These are phyloP conservation scores for Herpailurus yagouaroundi DNA, from an alignment of 2,113 vertebrate genomes.

Conservation along the genomic window DNA sequence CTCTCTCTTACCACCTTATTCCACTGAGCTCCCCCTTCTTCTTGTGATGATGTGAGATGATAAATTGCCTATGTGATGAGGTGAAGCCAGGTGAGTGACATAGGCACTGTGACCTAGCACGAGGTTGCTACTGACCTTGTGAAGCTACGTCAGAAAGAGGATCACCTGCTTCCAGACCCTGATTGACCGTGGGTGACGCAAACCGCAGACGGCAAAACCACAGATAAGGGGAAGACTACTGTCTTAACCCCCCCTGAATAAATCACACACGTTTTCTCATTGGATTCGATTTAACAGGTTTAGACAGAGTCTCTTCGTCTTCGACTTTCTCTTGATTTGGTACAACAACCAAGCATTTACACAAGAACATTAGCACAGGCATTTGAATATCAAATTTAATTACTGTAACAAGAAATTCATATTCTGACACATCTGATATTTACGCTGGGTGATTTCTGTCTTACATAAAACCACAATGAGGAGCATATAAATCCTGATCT, in stretches of 20 bases:
- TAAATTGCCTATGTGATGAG: not conserved
- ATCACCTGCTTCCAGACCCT: not conserved
- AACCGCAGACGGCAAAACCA: not conserved
- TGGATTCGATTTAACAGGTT: constrained; percentile 25
- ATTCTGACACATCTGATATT: constrained; percentile 25
- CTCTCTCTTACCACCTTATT: not conserved
- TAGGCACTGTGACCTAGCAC: not conserved
- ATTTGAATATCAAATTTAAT: constrained; percentile 54
- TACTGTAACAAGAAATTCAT: not conserved
- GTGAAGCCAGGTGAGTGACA: not conserved
- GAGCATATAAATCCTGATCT: not conserved
- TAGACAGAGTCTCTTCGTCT: not conserved
- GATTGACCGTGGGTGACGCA: rapidly evolving
- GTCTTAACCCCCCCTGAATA: not conserved
- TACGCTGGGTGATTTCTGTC: constrained; percentile 24
- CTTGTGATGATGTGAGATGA: not conserved
- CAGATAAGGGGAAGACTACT: not conserved
- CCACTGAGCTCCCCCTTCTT: not conserved
- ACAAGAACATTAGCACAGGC: constrained; percentile 10
- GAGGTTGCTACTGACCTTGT: not conserved
- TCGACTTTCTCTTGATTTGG: constrained; percentile 35
- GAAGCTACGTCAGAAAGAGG: not conserved
- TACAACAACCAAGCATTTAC: constrained; percentile 11
- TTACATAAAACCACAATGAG: constrained; percentile 12
- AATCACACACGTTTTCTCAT: not conserved